Percentiles rank a stretch among this genome's conserved stretches.
Conservation (phyloP, 1,140 invertebrate species). For the Laupala kohalensis region DNA sequence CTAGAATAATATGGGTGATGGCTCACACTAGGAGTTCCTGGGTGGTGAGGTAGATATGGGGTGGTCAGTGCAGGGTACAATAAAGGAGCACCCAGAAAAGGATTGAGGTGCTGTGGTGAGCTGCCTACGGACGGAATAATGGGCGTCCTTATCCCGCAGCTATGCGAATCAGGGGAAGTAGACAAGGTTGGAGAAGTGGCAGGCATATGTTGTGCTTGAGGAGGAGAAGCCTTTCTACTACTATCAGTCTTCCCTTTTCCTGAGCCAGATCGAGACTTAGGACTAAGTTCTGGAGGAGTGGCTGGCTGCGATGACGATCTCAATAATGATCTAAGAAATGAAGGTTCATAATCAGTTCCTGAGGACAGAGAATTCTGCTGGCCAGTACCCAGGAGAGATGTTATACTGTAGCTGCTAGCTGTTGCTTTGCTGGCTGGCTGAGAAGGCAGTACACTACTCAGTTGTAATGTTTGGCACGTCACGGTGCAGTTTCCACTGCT, state of each 20-base stretch:
- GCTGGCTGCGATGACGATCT: conserved; percentile 19
- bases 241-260: not conserved
- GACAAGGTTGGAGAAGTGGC: conserved; percentile 20
- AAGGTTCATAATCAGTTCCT: conserved; percentile 23
- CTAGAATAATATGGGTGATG: conserved; percentile 10
- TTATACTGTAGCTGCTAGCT: conserved; percentile 61
- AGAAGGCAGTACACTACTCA: conserved; percentile 4
- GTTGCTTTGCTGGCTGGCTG: conserved; percentile 10
- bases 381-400: conserved; percentile 46
- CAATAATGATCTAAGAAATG: conserved; percentile 31
- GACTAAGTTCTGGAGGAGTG: conserved; percentile 9
- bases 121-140: conserved; percentile 13
- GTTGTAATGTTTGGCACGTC: conserved; percentile 15
- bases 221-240: conserved; percentile 12
- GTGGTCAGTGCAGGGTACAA: conserved; percentile 13
- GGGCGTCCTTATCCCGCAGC: conserved; percentile 6
- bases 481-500: conserved; percentile 15
- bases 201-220: not conserved
- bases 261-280: not conserved
- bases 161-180: conserved; percentile 11
- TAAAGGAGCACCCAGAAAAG: conserved; percentile 11
- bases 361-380: conserved; percentile 18
- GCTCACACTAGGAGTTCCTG: not conserved
- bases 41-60: conserved; percentile 14
- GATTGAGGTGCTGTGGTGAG: conserved; percentile 1